A percentile compares a stretch with the other conserved stretches of the same genome.
phyloP scores from a whole-genome alignment of 2,888 invertebrate genomes.

The Nomada ruficornis region DNA sequence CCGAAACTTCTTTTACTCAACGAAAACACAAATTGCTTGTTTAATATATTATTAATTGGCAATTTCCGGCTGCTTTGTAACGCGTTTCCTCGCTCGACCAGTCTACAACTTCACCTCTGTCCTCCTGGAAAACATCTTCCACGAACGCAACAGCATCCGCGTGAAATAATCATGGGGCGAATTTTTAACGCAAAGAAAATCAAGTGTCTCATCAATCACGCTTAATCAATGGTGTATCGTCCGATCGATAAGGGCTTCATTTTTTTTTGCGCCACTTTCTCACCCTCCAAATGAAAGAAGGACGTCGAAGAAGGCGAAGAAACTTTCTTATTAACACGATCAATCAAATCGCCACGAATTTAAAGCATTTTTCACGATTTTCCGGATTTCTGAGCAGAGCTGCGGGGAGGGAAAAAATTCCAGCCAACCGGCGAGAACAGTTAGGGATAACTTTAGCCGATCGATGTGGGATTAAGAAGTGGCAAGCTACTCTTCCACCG shows the following conservation, averaged over 20 bases:
- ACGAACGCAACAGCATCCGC: neutral
- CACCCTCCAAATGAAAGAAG: constrained; percentile 64
- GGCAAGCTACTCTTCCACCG: constrained; percentile 51
- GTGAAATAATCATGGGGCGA: constrained; percentile 8
- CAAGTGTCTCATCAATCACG: constrained; percentile 73
- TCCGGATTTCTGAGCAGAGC: constrained; percentile 70
- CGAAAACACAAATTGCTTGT: constrained; percentile 76
- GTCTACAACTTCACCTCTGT: neutral
- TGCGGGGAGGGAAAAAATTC: constrained; percentile 39
- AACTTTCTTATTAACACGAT: constrained; percentile 81
- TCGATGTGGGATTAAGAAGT: constrained; percentile 73
- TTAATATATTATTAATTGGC: constrained; percentile 76
- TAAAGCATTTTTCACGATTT: constrained; percentile 76
- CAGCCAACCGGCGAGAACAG: constrained; percentile 20
- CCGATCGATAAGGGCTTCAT: constrained; percentile 69
- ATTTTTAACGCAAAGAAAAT: constrained; percentile 10
- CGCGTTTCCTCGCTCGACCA: neutral
- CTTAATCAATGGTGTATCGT: constrained; percentile 72
- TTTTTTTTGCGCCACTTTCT: constrained; percentile 27
- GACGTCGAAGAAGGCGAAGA: constrained; percentile 70
- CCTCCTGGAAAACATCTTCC: neutral
- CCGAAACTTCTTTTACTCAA: constrained; percentile 74
- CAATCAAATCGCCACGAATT: constrained; percentile 78
- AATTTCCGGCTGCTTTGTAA: constrained; percentile 59
- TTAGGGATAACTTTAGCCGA: constrained; percentile 64